Conservation (phyloP, 2,797 vertebrate genomes). For the Tauraco hartlaubi region DNA sequence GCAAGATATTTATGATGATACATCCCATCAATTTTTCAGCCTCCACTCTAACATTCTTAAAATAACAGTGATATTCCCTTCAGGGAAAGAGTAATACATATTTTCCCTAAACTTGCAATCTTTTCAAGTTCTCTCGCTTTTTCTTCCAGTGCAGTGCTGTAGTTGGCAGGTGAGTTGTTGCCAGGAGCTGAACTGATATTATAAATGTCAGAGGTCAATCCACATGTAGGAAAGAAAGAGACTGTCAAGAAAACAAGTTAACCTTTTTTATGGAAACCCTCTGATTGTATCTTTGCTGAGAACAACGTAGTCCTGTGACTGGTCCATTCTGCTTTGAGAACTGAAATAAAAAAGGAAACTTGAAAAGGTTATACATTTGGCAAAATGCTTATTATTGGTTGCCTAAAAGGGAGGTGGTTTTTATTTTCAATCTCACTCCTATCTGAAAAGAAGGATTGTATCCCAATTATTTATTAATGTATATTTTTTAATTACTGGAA, state of each 20-base stretch:
- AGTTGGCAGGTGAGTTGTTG: conserved; percentile 52
- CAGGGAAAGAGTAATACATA: neutral
- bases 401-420: neutral
- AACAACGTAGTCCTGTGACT: neutral
- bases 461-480: neutral
- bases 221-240: neutral
- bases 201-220: conserved; percentile 48
- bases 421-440: neutral
- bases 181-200: conserved; percentile 46
- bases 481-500: neutral
- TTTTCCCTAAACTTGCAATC: conserved; percentile 27
- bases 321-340: neutral
- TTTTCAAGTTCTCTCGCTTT: conserved; percentile 39
- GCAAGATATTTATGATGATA: conserved; percentile 49
- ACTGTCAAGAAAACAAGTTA: conserved; percentile 40
- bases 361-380: conserved; percentile 14
- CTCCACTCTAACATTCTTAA: neutral
- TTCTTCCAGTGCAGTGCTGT: conserved; percentile 14
- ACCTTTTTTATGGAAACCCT: conserved; percentile 37
- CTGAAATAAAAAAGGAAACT: conserved; percentile 4
- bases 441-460: neutral
- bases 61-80: conserved; percentile 37
- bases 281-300: conserved; percentile 16
- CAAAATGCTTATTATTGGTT: neutral
- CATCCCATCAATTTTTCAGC: neutral